A percentile compares a stretch with the other conserved stretches of the same genome.
Conservation (phyloP, 2,113 vertebrate species). For the Oceanodroma tethys region DNA sequence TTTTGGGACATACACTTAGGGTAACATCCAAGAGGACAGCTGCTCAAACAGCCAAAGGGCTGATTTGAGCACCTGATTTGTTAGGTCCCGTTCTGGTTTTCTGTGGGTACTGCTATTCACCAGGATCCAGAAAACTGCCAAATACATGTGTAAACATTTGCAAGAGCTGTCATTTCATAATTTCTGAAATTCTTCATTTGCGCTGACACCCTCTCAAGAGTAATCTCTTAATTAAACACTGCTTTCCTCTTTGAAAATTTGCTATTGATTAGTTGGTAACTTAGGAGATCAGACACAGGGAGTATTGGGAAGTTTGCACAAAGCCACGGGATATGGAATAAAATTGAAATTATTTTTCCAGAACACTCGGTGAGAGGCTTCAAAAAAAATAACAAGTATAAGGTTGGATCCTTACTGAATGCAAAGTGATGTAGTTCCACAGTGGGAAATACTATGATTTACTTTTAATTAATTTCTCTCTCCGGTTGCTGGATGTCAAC, state of each 20-base stretch:
- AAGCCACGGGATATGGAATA: not conserved
- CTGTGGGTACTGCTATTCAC: not conserved
- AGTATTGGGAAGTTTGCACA: not conserved
- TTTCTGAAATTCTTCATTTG: not conserved
- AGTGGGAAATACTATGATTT: not conserved
- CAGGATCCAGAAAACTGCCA: not conserved
- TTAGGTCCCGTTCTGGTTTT: not conserved
- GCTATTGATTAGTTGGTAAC: not conserved
- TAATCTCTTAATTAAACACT: not conserved
- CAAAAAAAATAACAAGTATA: not conserved
- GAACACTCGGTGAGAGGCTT: not conserved
- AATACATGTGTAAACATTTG: not conserved
- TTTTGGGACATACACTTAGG: fast-evolving
- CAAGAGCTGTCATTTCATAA: not conserved
- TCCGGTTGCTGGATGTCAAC: not conserved
- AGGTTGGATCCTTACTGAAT: not conserved
- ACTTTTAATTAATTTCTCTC: not conserved
- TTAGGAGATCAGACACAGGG: not conserved
- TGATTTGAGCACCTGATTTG: not conserved
- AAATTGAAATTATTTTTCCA: not conserved
- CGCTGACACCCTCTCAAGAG: not conserved
- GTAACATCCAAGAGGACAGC: not conserved
- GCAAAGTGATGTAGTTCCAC: not conserved
- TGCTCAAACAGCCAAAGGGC: not conserved
- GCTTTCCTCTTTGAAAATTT: not conserved